Conservation (phyloP, 2,113 vertebrate genomes). For the Laticauda laticaudata region DNA sequence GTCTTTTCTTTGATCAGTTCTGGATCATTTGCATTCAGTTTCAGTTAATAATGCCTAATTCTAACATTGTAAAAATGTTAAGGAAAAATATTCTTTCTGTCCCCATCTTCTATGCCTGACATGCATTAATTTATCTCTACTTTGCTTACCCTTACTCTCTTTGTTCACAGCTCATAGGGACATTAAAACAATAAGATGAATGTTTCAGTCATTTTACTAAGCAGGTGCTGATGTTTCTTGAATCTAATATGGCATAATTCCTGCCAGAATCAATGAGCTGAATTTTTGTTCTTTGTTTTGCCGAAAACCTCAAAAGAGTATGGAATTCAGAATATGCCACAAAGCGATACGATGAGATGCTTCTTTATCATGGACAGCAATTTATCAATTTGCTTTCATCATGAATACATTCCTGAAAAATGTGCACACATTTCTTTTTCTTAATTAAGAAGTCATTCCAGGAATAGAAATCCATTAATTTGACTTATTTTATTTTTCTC, state of each 20-base stretch:
- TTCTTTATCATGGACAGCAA: conserved; percentile 41
- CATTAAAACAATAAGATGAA: background rate
- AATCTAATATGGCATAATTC: conserved; percentile 11
- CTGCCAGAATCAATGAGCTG: conserved; percentile 14
- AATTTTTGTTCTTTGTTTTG: conserved; percentile 17
- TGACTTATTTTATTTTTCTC: conserved; percentile 19
- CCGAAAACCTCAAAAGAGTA: conserved; percentile 6
- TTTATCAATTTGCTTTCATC: conserved; percentile 46
- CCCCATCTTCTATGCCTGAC: background rate
- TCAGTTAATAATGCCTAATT: background rate
- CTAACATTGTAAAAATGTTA: background rate
- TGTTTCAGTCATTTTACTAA: background rate
- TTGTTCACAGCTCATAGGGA: background rate
- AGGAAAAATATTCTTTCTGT: background rate
- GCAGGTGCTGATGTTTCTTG: background rate
- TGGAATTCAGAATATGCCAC: background rate
- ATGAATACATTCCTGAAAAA: conserved; percentile 45
- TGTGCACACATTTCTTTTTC: conserved; percentile 21
- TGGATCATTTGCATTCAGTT: background rate
- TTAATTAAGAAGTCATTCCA: conserved; percentile 53
- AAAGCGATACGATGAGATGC: conserved; percentile 28
- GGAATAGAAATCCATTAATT: conserved; percentile 45
- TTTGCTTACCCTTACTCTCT: background rate
- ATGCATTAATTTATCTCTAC: background rate
- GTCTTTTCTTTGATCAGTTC: background rate